Evolutionary conservation across 2,888 invertebrate species (phyloP).

Genomic region (Spisula solida): DNA sequence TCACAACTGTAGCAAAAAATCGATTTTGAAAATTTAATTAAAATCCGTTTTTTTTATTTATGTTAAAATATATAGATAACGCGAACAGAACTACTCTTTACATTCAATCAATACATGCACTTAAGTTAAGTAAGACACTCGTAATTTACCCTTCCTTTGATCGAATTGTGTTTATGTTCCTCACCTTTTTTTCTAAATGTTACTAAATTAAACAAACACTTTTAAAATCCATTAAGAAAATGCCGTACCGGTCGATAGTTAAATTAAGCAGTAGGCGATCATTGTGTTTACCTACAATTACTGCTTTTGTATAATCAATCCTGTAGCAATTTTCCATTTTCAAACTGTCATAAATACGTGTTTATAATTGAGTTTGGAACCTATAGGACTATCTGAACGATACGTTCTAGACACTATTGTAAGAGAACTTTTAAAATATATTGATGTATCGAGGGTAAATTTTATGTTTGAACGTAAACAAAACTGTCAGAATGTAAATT

Average conservation of each 20-base stretch:
- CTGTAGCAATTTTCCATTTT: not conserved
- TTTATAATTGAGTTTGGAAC: conserved; percentile 14
- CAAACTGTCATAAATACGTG: conserved; percentile 2
- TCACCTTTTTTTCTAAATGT: not conserved
- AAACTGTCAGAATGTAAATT: not conserved
- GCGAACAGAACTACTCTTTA: not conserved
- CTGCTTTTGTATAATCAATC: not conserved
- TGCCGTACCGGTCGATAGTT: not conserved
- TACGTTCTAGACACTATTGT: not conserved
- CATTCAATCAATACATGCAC: not conserved
- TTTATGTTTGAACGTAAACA: not conserved
- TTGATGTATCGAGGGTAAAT: not conserved
- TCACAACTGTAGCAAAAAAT: not conserved
- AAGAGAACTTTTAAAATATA: not conserved
- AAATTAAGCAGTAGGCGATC: not conserved
- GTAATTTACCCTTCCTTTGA: not conserved
- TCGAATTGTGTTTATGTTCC: not conserved
- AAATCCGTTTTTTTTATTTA: not conserved
- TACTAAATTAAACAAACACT: conserved; percentile 9
- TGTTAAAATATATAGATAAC: not conserved
- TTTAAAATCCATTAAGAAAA: conserved; percentile 10
- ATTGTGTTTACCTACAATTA: not conserved
- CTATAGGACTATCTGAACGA: not conserved
- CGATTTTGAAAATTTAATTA: not conserved
- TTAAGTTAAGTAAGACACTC: not conserved